phyloP scores from a whole-genome alignment of 2,113 vertebrate genomes.

The Microtus ochrogaster region DNA sequence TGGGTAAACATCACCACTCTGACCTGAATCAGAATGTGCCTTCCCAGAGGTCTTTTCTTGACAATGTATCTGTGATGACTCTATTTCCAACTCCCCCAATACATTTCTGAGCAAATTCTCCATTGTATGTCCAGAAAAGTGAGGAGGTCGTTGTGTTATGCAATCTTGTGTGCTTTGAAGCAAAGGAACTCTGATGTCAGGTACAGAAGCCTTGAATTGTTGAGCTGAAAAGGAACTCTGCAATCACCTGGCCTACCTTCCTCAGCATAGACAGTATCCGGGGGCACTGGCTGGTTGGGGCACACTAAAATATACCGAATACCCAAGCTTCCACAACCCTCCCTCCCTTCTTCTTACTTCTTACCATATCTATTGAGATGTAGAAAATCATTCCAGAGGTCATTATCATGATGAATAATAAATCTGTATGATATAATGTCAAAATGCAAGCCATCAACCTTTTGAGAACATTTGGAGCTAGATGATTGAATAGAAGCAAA shows the following conservation, averaged over 20 bases:
- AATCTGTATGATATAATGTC: neutral
- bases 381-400: neutral
- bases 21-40: neutral
- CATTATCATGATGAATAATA: neutral
- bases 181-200: neutral
- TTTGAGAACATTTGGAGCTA: constrained; percentile 4
- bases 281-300: neutral
- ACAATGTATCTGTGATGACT: neutral
- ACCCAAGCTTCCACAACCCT: neutral
- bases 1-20: neutral
- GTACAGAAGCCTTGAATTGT: neutral
- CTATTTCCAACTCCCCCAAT: neutral
- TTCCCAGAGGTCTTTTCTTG: neutral
- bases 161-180: neutral
- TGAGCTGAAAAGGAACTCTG: neutral
- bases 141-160: neutral
- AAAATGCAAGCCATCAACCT: neutral
- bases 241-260: neutral
- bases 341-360: rapidly evolving
- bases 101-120: constrained; percentile 27
- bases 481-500: neutral
- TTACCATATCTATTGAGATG: neutral
- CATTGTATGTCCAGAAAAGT: neutral
- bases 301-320: neutral
- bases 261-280: neutral